phyloP scores from a whole-genome alignment of 2,888 invertebrate species.

The Chelonus formosanus region DNA sequence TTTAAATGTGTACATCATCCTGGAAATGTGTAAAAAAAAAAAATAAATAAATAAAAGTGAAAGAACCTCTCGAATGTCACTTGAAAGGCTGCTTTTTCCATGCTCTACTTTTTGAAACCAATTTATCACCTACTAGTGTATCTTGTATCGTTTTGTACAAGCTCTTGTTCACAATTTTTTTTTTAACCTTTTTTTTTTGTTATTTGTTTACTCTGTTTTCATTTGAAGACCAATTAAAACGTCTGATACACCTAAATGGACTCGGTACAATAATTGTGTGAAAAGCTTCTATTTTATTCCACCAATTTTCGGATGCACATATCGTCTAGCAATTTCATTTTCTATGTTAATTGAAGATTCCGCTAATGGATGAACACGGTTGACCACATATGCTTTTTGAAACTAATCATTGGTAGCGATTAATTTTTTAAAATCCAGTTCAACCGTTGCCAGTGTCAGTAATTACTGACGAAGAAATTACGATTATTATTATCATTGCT shows the following conservation, averaged over 20 bases:
- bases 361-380: slow-evolving; percentile 24
- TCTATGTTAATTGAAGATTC: slow-evolving; percentile 43
- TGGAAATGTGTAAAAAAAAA: background rate
- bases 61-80: slow-evolving; percentile 16
- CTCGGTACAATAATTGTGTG: slow-evolving; percentile 38
- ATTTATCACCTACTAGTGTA: slow-evolving; percentile 28
- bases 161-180: slow-evolving; percentile 6
- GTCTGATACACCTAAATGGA: slow-evolving; percentile 19
- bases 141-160: slow-evolving; percentile 17
- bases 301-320: slow-evolving; percentile 37
- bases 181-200: slow-evolving; percentile 14
- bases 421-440: background rate
- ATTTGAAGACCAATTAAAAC: slow-evolving; percentile 32
- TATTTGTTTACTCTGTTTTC: slow-evolving; percentile 4
- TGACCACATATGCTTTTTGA: slow-evolving; percentile 16
- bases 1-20: background rate
- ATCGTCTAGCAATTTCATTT: slow-evolving; percentile 42
- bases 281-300: slow-evolving; percentile 41
- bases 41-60: slow-evolving; percentile 3
- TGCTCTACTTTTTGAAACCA: slow-evolving; percentile 30
- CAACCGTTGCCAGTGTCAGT: too few relatives aligned
- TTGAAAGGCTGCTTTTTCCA: slow-evolving; percentile 27
- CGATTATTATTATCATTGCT: too few relatives aligned
- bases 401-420: slow-evolving; percentile 38
- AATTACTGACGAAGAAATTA: too few relatives aligned